phyloP scores from a whole-genome alignment of 2,888 invertebrate species.

The Pseudococcus longispinus region DNA sequence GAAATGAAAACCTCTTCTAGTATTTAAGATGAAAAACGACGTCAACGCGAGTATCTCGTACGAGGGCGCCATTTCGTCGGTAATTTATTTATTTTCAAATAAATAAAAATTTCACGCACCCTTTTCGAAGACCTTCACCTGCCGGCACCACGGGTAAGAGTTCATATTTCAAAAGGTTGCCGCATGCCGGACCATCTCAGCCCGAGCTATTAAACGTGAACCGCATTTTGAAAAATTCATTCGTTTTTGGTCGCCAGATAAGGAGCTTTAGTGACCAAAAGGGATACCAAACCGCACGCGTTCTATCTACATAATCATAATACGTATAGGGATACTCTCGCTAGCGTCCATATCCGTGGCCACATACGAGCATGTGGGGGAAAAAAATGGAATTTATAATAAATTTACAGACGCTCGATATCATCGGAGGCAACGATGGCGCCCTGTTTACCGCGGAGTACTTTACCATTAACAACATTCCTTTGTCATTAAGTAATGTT shows the following conservation, averaged over 20 bases:
- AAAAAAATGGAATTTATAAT: neutral
- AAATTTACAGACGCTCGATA: constrained; percentile 16
- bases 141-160: neutral
- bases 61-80: neutral
- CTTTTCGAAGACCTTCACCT: neutral
- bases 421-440: neutral
- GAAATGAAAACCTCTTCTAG: neutral
- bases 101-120: constrained; percentile 2
- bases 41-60: neutral
- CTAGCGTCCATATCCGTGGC: neutral
- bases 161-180: neutral
- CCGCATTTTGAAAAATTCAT: neutral
- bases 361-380: neutral
- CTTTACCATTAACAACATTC: neutral
- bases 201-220: neutral
- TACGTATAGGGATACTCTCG: neutral
- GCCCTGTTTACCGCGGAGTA: neutral
- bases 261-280: constrained; percentile 1
- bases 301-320: neutral
- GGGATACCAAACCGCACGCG: neutral
- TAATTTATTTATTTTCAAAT: constrained; percentile 15
- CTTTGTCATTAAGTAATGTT: constrained; percentile 5
- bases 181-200: neutral
- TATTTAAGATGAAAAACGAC: neutral
- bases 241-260: neutral